Evolutionary conservation across 2,888 invertebrate genomes (phyloP).

Genomic region (Plagiodera versicolora): DNA sequence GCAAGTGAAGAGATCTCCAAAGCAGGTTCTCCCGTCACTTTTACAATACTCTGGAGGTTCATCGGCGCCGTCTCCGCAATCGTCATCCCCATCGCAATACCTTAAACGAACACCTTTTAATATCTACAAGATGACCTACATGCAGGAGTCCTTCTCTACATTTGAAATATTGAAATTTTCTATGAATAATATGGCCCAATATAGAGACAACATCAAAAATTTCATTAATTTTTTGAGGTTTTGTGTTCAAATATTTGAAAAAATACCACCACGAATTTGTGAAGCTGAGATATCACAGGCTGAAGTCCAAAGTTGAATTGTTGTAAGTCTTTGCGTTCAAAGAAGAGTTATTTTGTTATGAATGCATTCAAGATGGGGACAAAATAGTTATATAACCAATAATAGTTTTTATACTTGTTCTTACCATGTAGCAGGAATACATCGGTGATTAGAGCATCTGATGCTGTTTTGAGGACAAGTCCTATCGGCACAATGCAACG

Average conservation of each 20-base stretch:
- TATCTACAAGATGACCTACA: no score
- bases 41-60: constrained; percentile 93
- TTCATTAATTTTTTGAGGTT: no score
- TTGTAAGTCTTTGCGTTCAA: no score
- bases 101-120: constrained; percentile 26
- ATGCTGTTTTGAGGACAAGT: constrained; percentile 91
- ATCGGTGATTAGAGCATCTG: constrained; percentile 89
- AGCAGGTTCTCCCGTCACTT: constrained; percentile 90
- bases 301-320: no score
- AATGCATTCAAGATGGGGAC: neutral
- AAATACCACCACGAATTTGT: no score
- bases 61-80: constrained; percentile 87
- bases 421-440: constrained; percentile 90
- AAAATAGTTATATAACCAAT: neutral
- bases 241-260: no score
- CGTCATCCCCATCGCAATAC: constrained; percentile 95
- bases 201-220: no score
- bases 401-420: constrained; percentile 14
- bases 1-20: constrained; percentile 93
- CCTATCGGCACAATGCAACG: constrained; percentile 83
- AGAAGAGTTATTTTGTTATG: no score
- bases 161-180: no score
- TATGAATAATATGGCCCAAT: no score
- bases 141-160: no score
- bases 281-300: no score